phyloP scores from a whole-genome alignment of 1,140 invertebrate genomes.

The Caenorhabditis brenneri region DNA sequence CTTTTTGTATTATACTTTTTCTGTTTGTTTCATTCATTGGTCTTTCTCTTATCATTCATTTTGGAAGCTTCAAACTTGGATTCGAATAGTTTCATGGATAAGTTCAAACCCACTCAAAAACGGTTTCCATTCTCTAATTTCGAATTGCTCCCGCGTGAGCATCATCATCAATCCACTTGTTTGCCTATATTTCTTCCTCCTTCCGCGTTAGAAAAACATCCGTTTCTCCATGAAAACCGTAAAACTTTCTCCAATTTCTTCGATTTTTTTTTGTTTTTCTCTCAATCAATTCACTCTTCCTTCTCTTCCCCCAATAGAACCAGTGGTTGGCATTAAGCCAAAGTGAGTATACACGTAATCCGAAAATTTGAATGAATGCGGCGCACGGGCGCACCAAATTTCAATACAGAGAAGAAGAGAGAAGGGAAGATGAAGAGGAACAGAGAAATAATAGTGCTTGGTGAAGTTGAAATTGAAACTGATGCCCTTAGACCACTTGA shows the following conservation, averaged over 20 bases:
- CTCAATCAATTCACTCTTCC: no score
- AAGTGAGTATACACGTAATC: background rate
- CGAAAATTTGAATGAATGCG: slow-evolving; percentile 26
- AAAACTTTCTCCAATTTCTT: slow-evolving; percentile 34
- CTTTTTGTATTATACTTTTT: no score
- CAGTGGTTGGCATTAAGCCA: slow-evolving; percentile 22
- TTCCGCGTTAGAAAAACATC: slow-evolving; percentile 32
- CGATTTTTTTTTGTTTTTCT: no score
- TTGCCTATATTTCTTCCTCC: background rate
- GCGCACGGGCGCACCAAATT: background rate
- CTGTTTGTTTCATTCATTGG: no score
- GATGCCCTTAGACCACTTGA: background rate
- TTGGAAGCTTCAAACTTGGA: no score
- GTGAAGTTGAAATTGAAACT: background rate
- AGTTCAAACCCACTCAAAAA: background rate
- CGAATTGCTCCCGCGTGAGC: background rate
- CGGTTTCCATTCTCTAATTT: background rate
- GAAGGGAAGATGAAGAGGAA: background rate
- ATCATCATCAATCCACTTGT: background rate
- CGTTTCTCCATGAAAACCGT: slow-evolving; percentile 29
- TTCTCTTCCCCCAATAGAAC: background rate
- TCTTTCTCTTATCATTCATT: no score
- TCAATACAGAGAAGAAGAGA: no score
- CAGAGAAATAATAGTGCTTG: background rate
- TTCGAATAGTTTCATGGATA: no score